A percentile compares a stretch with the other conserved stretches of the same genome.
Conservation (phyloP, 1,140 invertebrate genomes). For the Cherax quadricarinatus region DNA sequence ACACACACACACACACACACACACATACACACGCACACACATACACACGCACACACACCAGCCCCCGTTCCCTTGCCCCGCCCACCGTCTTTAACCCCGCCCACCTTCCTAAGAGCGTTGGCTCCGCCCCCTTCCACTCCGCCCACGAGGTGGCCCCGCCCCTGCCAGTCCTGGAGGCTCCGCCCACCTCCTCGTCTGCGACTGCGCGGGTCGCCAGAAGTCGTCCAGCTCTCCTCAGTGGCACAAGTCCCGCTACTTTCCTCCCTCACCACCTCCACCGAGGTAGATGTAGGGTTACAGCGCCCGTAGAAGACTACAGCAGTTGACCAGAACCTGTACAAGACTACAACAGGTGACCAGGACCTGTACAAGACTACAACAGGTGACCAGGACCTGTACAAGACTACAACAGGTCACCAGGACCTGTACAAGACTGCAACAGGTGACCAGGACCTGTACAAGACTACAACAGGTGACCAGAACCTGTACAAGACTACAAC, state of each 20-base stretch:
- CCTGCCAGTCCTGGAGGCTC: not conserved
- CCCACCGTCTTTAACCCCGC: not conserved
- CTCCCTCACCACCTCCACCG: not conserved
- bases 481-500: too few species aligned
- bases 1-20: not conserved
- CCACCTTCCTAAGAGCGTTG: not conserved
- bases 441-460: too few species aligned
- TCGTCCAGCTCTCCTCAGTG: not conserved
- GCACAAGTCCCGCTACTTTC: not conserved
- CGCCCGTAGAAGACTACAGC: not conserved
- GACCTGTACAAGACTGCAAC: too few species aligned
- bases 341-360: too few species aligned
- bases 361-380: too few species aligned
- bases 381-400: too few species aligned
- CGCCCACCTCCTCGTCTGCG: conserved; percentile 4
- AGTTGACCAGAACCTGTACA: not conserved
- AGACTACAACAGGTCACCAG: too few species aligned
- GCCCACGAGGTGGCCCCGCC: conserved; percentile 18
- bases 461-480: too few species aligned
- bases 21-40: too few species aligned
- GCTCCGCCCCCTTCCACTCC: conserved; percentile 15
- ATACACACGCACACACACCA: not conserved
- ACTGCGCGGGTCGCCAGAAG: conserved; percentile 12
- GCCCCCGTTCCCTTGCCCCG: not conserved
- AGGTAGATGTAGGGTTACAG: not conserved